Evolutionary conservation across 2,797 vertebrate species (phyloP).

Genomic region (Alauda arvensis): DNA sequence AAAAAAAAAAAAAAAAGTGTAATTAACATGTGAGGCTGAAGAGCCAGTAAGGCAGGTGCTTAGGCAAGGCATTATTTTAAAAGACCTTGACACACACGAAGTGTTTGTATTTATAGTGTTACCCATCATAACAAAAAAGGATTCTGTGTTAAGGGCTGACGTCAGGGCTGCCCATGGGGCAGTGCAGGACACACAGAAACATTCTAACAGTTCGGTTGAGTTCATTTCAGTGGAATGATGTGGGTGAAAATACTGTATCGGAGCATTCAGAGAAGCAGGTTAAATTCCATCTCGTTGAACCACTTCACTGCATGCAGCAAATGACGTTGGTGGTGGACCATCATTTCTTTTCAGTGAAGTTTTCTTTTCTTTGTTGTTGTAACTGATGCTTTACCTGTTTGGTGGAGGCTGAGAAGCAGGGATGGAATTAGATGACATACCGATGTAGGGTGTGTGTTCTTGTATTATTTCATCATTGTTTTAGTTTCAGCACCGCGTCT

Average conservation of each 20-base stretch:
- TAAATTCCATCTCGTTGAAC: constrained; percentile 55
- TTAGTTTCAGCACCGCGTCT: constrained; percentile 30
- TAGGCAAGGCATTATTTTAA: constrained; percentile 3
- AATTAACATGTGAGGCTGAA: not conserved
- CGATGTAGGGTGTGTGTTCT: constrained; percentile 33
- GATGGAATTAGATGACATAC: constrained; percentile 46
- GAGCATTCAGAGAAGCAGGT: constrained; percentile 46
- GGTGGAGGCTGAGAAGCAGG: constrained; percentile 34
- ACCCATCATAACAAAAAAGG: constrained; percentile 14
- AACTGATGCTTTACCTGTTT: constrained; percentile 45
- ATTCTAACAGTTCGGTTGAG: constrained; percentile 34
- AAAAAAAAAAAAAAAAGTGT: not conserved
- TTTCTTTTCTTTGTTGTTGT: constrained; percentile 41
- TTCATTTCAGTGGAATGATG: constrained; percentile 50
- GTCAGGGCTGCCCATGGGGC: constrained; percentile 6
- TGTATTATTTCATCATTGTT: constrained; percentile 54
- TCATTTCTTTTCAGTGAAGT: constrained; percentile 40
- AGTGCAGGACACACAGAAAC: not conserved
- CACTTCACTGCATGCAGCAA: constrained; percentile 31
- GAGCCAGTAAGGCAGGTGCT: constrained; percentile 38
- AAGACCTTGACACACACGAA: constrained; percentile 30
- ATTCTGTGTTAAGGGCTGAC: constrained; percentile 9
- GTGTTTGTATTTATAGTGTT: constrained; percentile 37
- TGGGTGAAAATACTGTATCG: constrained; percentile 15
- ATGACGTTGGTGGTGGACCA: constrained; percentile 17